Base-by-base conservation (phyloP, 2,888 invertebrate species). In the Idaea dimidiata region DNA sequence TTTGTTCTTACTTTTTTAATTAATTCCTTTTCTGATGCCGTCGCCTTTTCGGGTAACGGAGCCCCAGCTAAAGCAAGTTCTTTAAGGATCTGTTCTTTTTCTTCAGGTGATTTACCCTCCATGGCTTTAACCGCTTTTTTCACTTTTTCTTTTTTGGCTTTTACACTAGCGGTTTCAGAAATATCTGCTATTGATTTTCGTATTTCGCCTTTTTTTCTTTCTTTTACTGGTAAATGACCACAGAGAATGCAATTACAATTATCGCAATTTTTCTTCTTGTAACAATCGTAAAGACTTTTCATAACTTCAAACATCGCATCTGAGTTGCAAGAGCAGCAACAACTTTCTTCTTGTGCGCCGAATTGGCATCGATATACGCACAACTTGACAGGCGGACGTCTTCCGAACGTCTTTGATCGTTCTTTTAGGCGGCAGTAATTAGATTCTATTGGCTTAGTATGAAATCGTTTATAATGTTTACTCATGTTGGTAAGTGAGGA, bases 281-380 rank as follows among this genome's bases (percentile, higher is more conserved):
- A 62, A 74, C 59, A 16, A 72, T 66, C 17, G 71, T 70, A 88
- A 10, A 88, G 78, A 62, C 86, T 79, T 72, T 88, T 88, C 88
- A 88, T 87, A n/a, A 88, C 88, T 71, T 88, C 87, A 66, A 88
- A 88, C 84, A 88, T 87, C 7, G 85, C 85, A 69, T 88, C 88
- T n/a, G 88, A 87, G 70, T 88, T 87, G 69, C 87, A 86, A 1
- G 81, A 78, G 69, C 86, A 85, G 61, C 86, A 86, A 68, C 83
- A 88, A 55, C 71, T 76, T 54, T 88, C 86, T 58, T 86, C 74
- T 54, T 72, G 63, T 17, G 72, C 72, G 60, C 71, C 77, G 5
- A 84, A 65, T 68, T 88, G 84, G 64, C 82, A 83, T 65, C 82
- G 76, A 64, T 85, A 84, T 16, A 75, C 64, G 16, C 62, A 63